phyloP scores from a whole-genome alignment of 2,888 invertebrate genomes.

The Antitype chi region DNA sequence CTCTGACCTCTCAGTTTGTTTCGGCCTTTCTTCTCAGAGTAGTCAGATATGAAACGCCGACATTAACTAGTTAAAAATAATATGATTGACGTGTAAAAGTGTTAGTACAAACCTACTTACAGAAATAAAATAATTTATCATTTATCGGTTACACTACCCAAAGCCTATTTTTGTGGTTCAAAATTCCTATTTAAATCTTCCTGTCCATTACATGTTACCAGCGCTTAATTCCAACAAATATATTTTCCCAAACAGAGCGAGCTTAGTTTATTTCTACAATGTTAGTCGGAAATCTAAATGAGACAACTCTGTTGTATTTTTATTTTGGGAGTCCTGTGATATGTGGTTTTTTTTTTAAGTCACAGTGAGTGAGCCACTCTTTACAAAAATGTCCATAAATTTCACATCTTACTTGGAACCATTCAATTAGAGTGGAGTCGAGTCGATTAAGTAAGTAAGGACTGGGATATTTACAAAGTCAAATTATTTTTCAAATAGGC shows the following conservation, averaged over 20 bases:
- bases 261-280: slow-evolving; percentile 54
- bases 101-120: too few relatives aligned
- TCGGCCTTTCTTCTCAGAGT: too few relatives aligned
- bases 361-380: background rate
- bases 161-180: slow-evolving; percentile 23
- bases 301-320: slow-evolving; percentile 38
- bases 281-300: slow-evolving; percentile 44
- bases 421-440: background rate
- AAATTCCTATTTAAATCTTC: slow-evolving; percentile 56
- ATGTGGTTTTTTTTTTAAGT: background rate
- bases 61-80: too few relatives aligned
- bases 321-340: slow-evolving; percentile 11
- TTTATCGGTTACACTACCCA: background rate
- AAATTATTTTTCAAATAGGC: too few relatives aligned
- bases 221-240: slow-evolving; percentile 56
- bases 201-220: slow-evolving; percentile 35
- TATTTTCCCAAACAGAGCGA: slow-evolving; percentile 48
- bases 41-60: too few relatives aligned
- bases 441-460: background rate
- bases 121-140: too few relatives aligned
- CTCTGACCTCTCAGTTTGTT: too few relatives aligned
- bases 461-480: background rate
- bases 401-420: background rate
- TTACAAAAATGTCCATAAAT: background rate
- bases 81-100: too few relatives aligned